phyloP scores from a whole-genome alignment of 2,113 vertebrate species.

The Hassar affinis region DNA sequence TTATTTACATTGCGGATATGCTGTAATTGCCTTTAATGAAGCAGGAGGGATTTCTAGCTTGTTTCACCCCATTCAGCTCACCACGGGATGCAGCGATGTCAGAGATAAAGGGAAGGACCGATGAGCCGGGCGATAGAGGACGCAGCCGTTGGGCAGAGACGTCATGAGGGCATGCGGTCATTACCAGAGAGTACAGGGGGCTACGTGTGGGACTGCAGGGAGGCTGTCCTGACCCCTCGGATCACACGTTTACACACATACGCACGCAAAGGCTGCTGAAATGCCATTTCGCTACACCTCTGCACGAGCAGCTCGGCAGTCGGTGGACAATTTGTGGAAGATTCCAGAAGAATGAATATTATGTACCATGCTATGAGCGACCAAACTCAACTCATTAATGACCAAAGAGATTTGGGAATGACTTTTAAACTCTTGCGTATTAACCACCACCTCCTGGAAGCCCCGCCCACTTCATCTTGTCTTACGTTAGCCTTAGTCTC shows the following conservation, averaged over 20 bases:
- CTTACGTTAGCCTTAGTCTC: not conserved
- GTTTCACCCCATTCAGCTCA: constrained; percentile 41
- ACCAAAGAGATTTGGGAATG: not conserved
- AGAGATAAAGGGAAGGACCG: constrained; percentile 36
- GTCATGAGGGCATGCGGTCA: constrained; percentile 18
- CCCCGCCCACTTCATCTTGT: not conserved
- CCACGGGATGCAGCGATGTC: constrained; percentile 35
- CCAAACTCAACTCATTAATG: not conserved
- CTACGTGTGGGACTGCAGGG: constrained; percentile 43
- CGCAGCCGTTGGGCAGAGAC: constrained; percentile 13
- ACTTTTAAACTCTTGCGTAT: not conserved
- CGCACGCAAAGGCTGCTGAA: not conserved
- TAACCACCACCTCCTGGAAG: not conserved
- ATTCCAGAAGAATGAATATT: no score
- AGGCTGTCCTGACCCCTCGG: not conserved
- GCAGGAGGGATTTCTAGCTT: constrained; percentile 45
- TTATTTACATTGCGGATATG: constrained; percentile 57
- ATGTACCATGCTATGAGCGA: not conserved
- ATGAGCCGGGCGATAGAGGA: constrained; percentile 27
- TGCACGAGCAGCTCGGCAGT: no score
- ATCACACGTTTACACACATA: constrained; percentile 14
- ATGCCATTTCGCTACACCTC: no score
- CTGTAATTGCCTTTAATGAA: constrained; percentile 58
- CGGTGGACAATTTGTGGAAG: no score
- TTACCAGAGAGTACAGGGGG: constrained; percentile 34